Evolutionary conservation across 2,113 vertebrate species (phyloP), one percentile per base, ranked within the genome.

Genomic region (Mesitornis unicolor): DNA sequence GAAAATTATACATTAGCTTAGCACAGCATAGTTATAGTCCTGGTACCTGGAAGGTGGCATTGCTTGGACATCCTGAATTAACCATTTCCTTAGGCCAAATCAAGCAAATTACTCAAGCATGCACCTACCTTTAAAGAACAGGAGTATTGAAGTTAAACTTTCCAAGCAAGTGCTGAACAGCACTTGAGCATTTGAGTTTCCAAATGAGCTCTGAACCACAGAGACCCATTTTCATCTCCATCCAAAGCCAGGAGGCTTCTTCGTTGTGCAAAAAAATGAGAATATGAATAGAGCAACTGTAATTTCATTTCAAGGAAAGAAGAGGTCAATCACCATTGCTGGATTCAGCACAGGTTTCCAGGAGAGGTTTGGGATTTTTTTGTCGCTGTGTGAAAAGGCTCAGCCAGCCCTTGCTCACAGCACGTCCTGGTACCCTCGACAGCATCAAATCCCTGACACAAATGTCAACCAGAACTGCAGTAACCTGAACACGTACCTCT

Each of bases 371-470:
- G 16, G 10, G 18, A 3, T 35, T 36, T 73, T 47, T 56, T 35
- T 18, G 10, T 57, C 42, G 13, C 50, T 12, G 20, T 1, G 0
- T 16, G 35, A 56, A 31, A 50, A 54, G 29, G 17, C n/a, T 80
- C 4, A 1, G 24, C 54, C 42, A 61, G 42, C 20, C 38, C 29
- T 16, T 65, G 14, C 45, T n/a, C n/a, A n/a, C n/a, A 50, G 47
- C 26, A 21, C 7, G 0, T 60, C 57, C n/a, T 1, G 0, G 5
- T 45, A 13, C 48, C 16, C 3, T 29, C 13, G 36, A 3, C 0
- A 54, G 6, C 22, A 64, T 9, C 64, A 65, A 50, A 4, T 26
- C 47, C 60, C 36, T 5, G 3, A 43, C 6, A 21, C 43, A 26
- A 35, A 89, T 26, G 6, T 16, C 53, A 51, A 13, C 3, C 5